Evolutionary conservation across 2,888 invertebrate species (phyloP), one percentile per base, ranked within the genome.

Genomic region (Eristalis tenax): DNA sequence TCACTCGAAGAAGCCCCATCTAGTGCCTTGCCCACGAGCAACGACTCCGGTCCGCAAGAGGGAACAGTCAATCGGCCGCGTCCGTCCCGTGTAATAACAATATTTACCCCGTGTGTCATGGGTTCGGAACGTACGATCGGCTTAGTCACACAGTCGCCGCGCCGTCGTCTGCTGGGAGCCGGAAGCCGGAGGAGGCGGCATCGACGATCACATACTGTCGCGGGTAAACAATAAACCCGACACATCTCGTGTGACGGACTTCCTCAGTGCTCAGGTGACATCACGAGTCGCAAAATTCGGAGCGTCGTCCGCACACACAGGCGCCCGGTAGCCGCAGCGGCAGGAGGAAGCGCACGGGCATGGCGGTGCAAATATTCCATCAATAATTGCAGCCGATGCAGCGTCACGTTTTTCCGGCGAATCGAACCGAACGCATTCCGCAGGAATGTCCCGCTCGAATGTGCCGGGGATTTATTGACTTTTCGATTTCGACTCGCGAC

Each of bases 371-470:
- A 71, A 81, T 71, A 77, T 77, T 78, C 82, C 82, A 89, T 86
- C 88, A 80, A 82, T 88, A 88, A 83, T 88, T 82, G 81, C 63
- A 88, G 85, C 3, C 43, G 82, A 86, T 88, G 88, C 89, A 88
- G 88, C 87, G 89, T 89, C 89, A 89, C 89, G 89, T 86, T 88
- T 85, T 83, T 69, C 71, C 26, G 22, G 61, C 76, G 38, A 38
- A 38, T 38, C 38, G 38, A 38, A 13, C 3, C 38, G 50, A 50
- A 50, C 50, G 50, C 50, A 50, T 50, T 50, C 50, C 50, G 8
- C 18, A 26, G 23, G 56, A 65, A 38, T 64, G 50, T 50, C 64
- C 73, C 35, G 61, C 43, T 50, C 73, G 32, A 50, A 50, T 35
- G 64, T n/a, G 61, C 56, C 22, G 13, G 22, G 56, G 74, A 74